phyloP scores from a whole-genome alignment of 2,888 invertebrate species.

The Scaptodrosophila latifasciaeformis region DNA sequence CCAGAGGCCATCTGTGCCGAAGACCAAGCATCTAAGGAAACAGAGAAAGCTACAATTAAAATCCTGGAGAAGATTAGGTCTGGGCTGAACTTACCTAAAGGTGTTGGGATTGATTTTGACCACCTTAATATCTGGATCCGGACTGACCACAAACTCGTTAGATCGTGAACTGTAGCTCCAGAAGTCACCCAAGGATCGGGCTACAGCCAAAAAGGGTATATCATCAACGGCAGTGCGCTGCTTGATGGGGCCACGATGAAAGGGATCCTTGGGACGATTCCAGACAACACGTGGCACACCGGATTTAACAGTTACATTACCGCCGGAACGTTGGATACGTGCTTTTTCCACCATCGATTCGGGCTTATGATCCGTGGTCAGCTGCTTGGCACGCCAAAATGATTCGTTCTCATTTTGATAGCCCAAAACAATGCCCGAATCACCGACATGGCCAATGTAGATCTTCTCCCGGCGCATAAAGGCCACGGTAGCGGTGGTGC shows the following conservation, averaged over 20 bases:
- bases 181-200: conserved; percentile 95
- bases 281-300: conserved; percentile 98
- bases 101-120: conserved; percentile 86
- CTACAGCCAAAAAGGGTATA: conserved; percentile 97
- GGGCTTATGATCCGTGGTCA: conserved; percentile 97
- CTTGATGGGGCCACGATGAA: conserved; percentile 84
- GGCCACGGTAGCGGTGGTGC: conserved; percentile 96
- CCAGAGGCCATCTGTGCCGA: conserved; percentile 98
- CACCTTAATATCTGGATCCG: conserved; percentile 95
- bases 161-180: conserved; percentile 97
- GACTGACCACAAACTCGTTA: conserved; percentile 97
- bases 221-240: conserved; percentile 93
- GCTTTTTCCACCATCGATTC: conserved; percentile 88
- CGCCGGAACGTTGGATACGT: conserved; percentile 87
- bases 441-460: conserved; percentile 99
- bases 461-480: conserved; percentile 95
- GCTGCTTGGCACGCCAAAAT: conserved; percentile 86
- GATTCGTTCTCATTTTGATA: conserved; percentile 83
- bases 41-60: neutral
- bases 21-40: conserved; percentile 85
- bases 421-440: conserved; percentile 94
- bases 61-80: neutral
- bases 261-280: conserved; percentile 90
- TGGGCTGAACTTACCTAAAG: conserved; percentile 76
- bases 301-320: conserved; percentile 84